These are phyloP conservation scores for Manduca sexta DNA, from an alignment of 1,140 invertebrate species.

Conservation along the genomic window DNA sequence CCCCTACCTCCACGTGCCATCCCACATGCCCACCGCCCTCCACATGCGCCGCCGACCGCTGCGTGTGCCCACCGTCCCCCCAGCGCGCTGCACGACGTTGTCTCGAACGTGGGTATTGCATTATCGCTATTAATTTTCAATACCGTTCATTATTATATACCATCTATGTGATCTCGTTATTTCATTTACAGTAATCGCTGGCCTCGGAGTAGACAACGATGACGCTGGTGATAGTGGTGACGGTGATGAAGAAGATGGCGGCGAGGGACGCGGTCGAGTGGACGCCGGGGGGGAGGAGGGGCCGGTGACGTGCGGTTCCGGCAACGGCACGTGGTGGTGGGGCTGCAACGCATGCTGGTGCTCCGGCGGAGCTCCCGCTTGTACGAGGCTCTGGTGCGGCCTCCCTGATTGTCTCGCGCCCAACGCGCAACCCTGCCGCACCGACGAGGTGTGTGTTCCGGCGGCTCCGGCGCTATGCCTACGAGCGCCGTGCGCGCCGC, in stretches of 20 bases:
- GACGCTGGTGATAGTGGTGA: conserved; percentile 84
- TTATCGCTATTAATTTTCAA: too few relatives aligned
- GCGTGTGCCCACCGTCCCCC: conserved; percentile 42
- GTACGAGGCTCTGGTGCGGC: conserved; percentile 90
- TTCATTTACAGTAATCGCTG: conserved; percentile 40
- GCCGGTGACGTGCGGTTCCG: conserved; percentile 33
- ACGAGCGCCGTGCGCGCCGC: conserved; percentile 82
- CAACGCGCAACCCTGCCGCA: conserved; percentile 70
- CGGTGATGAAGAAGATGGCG: conserved; percentile 83
- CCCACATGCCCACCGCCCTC: conserved; percentile 38
- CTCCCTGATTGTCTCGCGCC: conserved; percentile 83
- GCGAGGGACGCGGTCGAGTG: conserved; percentile 84
- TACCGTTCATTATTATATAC: too few relatives aligned
- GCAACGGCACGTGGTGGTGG: conserved; percentile 78
- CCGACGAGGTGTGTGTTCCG: conserved; percentile 84
- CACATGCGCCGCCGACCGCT: conserved; percentile 31
- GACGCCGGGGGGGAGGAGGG: conserved; percentile 41
- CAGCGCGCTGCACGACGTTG: conserved; percentile 40
- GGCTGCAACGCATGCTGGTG: conserved; percentile 89
- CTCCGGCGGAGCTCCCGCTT: conserved; percentile 80
- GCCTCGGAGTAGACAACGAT: conserved; percentile 80
- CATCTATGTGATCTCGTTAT: not conserved
- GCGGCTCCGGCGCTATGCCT: conserved; percentile 84
- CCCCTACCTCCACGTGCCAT: conserved; percentile 79
- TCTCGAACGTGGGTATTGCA: conserved; percentile 49